phyloP scores from a whole-genome alignment of 2,888 invertebrate species.

The Trisateles emortualis region DNA sequence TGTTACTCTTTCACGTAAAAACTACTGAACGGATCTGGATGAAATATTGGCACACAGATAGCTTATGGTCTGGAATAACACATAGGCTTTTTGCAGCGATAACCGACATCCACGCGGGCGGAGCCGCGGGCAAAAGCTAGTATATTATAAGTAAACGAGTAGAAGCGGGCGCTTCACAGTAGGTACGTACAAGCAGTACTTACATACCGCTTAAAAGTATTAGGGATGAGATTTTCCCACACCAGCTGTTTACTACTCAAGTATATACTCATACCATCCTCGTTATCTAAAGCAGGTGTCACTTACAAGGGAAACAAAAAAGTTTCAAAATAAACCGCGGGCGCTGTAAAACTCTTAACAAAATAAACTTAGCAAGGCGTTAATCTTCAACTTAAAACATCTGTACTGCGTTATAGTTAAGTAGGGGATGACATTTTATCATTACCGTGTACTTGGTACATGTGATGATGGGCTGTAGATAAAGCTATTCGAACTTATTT shows the following conservation, averaged over 20 bases:
- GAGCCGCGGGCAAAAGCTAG: too few species aligned
- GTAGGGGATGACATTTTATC: constrained; percentile 65
- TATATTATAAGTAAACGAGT: too few species aligned
- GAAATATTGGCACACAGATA: too few species aligned
- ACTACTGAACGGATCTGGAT: too few species aligned
- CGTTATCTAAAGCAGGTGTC: constrained; percentile 80
- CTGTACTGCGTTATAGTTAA: constrained; percentile 57
- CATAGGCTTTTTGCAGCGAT: too few species aligned
- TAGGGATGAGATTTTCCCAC: constrained; percentile 30
- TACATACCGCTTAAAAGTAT: too few species aligned
- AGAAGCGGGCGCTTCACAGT: too few species aligned
- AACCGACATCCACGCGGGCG: too few species aligned
- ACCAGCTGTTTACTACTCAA: constrained; percentile 28
- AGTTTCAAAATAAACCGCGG: constrained; percentile 75
- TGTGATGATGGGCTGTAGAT: constrained; percentile 15
- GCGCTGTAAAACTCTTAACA: constrained; percentile 78
- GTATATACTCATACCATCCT: constrained; percentile 33
- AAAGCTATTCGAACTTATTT: background rate
- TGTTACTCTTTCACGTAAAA: too few species aligned
- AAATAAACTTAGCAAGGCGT: constrained; percentile 79
- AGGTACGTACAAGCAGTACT: too few species aligned
- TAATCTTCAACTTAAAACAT: constrained; percentile 75
- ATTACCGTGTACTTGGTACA: constrained; percentile 38
- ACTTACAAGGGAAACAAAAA: constrained; percentile 64
- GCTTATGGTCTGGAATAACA: too few species aligned